A percentile compares a stretch with the other conserved stretches of the same genome.
These are phyloP conservation scores for Lepidocyrtoides sp. DNA, from an alignment of 2,888 invertebrate species.

Conservation along the genomic window DNA sequence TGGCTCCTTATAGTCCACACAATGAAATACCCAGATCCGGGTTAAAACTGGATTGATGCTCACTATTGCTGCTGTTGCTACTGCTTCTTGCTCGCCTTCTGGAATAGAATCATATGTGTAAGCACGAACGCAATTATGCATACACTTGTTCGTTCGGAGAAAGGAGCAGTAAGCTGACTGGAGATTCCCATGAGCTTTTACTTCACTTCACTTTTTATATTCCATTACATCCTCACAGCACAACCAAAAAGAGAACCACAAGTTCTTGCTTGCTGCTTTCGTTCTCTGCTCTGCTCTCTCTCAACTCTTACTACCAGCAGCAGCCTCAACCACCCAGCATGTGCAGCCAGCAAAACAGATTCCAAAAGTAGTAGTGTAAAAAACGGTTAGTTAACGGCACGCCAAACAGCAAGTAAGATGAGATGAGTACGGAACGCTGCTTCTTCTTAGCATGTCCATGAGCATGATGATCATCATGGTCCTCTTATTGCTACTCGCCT, in stretches of 20 bases:
- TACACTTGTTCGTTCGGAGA: constrained; percentile 44
- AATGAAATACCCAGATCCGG: constrained; percentile 58
- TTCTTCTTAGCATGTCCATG: constrained; percentile 19
- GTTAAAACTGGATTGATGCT: constrained; percentile 59
- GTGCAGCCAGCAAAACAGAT: neutral
- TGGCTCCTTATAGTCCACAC: constrained; percentile 60
- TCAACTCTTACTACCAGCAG: neutral
- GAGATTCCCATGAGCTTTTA: constrained; percentile 66
- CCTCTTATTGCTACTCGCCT: constrained; percentile 10
- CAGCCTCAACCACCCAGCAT: neutral
- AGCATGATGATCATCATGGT: constrained; percentile 33
- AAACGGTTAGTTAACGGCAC: constrained; percentile 24
- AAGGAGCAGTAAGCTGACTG: constrained; percentile 48
- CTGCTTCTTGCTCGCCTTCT: neutral
- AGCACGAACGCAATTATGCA: constrained; percentile 61
- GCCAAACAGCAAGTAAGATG: constrained; percentile 29
- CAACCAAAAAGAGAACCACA: neutral
- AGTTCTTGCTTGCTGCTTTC: neutral
- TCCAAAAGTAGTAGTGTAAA: neutral
- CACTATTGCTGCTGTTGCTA: constrained; percentile 25
- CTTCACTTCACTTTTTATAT: constrained; percentile 49
- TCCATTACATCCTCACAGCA: constrained; percentile 34
- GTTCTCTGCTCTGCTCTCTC: neutral
- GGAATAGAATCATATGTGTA: constrained; percentile 35
- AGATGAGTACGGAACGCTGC: constrained; percentile 46